Conservation (phyloP, 2,797 vertebrate genomes). For the Emys orbicularis region DNA sequence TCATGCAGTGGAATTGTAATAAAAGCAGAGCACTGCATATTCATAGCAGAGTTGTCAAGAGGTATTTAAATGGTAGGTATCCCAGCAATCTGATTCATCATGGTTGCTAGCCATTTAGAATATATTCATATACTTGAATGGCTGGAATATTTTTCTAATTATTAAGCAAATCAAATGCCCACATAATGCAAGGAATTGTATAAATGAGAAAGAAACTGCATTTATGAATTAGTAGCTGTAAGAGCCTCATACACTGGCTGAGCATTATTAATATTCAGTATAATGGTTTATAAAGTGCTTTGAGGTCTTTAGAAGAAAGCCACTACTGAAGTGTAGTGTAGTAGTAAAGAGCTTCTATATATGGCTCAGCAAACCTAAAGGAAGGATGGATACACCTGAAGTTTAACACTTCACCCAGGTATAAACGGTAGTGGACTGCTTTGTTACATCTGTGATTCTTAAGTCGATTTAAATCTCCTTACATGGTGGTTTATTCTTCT, state of each 20-base stretch:
- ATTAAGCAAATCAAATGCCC: accelerated
- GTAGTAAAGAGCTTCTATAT: background rate
- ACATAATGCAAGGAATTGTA: background rate
- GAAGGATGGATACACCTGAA: background rate
- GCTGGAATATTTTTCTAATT: background rate
- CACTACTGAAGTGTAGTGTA: accelerated
- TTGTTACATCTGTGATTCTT: background rate
- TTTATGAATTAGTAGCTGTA: background rate
- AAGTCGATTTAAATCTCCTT: background rate
- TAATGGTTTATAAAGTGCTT: background rate
- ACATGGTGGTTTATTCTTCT: background rate
- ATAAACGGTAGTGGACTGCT: background rate
- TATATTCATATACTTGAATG: background rate
- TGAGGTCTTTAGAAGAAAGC: background rate
- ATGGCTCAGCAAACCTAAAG: background rate
- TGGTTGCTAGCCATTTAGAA: background rate
- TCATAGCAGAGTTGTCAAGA: background rate
- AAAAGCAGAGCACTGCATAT: background rate
- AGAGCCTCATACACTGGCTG: background rate
- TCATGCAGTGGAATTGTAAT: background rate
- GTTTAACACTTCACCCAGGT: background rate
- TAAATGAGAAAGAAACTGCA: background rate
- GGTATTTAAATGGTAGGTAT: background rate
- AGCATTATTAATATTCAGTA: background rate
- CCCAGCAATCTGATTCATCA: background rate